phyloP scores from a whole-genome alignment of 2,797 vertebrate species.

The Sarcoramphus papa region DNA sequence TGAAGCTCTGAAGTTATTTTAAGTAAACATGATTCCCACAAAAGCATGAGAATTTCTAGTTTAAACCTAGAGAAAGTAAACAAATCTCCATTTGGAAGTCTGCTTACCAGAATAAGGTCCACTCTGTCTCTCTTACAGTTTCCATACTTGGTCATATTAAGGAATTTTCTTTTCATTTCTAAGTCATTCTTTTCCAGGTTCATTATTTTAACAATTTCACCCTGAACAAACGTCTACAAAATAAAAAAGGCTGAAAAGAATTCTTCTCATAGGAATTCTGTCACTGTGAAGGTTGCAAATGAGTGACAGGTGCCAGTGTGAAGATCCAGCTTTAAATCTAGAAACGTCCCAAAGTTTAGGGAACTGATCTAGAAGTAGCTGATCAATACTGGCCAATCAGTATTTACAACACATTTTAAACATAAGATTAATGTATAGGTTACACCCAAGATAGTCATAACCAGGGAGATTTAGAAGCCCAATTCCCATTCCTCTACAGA shows the following conservation, averaged over 20 bases:
- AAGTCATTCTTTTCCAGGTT: constrained; percentile 57
- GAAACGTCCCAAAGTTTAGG: background rate
- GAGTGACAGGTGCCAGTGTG: background rate
- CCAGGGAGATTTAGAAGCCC: background rate
- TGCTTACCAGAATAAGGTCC: constrained; percentile 61
- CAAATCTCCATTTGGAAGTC: background rate
- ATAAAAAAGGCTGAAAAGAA: background rate
- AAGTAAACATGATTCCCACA: background rate
- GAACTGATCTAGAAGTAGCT: background rate
- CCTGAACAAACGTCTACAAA: constrained; percentile 38
- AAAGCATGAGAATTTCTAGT: background rate
- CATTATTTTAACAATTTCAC: constrained; percentile 53
- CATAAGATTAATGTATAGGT: background rate
- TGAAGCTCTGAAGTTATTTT: background rate
- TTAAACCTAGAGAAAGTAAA: background rate
- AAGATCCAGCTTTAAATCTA: background rate
- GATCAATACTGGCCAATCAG: background rate
- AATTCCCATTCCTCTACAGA: background rate
- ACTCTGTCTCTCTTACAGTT: constrained; percentile 52
- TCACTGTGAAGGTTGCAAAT: background rate
- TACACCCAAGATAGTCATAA: background rate
- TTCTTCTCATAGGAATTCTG: background rate
- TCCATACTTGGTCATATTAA: constrained; percentile 42
- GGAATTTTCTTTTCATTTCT: constrained; percentile 40
- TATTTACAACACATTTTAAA: background rate